Percentiles rank a stretch among this genome's conserved stretches.
Conservation (phyloP, 2,888 invertebrate genomes). For the Bellardia bayeri region DNA sequence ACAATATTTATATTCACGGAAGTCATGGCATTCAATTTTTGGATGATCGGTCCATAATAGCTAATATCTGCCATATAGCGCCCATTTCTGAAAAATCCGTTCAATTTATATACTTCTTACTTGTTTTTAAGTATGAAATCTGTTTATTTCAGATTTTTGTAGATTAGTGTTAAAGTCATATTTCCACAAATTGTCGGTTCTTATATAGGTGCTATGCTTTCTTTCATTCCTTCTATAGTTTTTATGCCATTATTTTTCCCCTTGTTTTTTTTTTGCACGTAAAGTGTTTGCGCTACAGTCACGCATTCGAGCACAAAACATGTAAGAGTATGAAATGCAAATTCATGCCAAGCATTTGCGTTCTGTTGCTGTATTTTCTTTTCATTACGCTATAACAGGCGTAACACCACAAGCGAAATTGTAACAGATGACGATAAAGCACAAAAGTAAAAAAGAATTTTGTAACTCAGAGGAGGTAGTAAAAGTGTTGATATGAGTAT, state of each 20-base stretch:
- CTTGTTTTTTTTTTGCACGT: slow-evolving; percentile 41
- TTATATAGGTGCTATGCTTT: background rate
- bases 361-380: background rate
- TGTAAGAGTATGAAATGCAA: slow-evolving; percentile 67
- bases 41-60: no score
- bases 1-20: no score
- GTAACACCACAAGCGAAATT: slow-evolving; percentile 29
- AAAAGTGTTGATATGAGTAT: background rate
- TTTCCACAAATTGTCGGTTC: background rate
- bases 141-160: background rate
- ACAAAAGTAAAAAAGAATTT: slow-evolving; percentile 9
- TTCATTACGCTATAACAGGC: background rate
- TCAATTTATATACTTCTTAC: no score
- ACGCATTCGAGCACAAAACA: slow-evolving; percentile 64
- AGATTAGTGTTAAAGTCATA: background rate
- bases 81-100: no score
- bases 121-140: no score
- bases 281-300: slow-evolving; percentile 65
- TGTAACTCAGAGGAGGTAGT: background rate
- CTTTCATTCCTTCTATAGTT: slow-evolving; percentile 6
- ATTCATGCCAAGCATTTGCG: slow-evolving; percentile 63
- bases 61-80: no score
- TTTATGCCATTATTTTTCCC: background rate
- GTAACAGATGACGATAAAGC: slow-evolving; percentile 38
- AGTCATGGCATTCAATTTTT: no score